Evolutionary conservation across 1,140 invertebrate species (phyloP).

Genomic region (Pteromalus puparum): DNA sequence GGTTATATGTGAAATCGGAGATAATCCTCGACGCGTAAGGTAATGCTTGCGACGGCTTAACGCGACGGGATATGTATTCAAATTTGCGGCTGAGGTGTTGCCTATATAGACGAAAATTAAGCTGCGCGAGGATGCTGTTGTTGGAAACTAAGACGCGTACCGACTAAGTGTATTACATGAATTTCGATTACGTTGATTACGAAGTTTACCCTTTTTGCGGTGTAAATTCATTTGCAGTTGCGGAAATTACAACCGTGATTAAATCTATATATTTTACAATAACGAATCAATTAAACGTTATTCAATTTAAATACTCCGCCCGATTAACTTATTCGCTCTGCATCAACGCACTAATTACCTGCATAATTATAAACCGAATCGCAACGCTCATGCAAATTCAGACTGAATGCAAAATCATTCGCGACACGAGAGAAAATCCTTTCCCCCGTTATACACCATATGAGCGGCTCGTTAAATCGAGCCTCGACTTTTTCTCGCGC

Average conservation of each 20-base stretch:
- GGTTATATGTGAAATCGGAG: background rate
- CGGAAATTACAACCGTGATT: too few relatives aligned
- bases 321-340: too few relatives aligned
- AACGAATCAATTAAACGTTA: too few relatives aligned
- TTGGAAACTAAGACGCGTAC: background rate
- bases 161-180: background rate
- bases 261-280: too few relatives aligned
- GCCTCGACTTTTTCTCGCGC: background rate
- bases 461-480: background rate
- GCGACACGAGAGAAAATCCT: too few relatives aligned
- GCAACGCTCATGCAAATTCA: too few relatives aligned
- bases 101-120: background rate
- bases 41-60: background rate
- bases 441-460: background rate
- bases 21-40: background rate
- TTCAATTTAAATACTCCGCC: too few relatives aligned
- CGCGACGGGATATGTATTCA: background rate
- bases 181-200: background rate
- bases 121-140: background rate
- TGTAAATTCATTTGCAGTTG: too few relatives aligned
- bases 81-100: background rate
- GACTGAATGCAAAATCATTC: too few relatives aligned
- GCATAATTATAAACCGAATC: too few relatives aligned
- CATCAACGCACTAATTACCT: too few relatives aligned
- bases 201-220: background rate